Conservation (phyloP, 2,113 vertebrate genomes). For the Aptenodytes patagonicus region DNA sequence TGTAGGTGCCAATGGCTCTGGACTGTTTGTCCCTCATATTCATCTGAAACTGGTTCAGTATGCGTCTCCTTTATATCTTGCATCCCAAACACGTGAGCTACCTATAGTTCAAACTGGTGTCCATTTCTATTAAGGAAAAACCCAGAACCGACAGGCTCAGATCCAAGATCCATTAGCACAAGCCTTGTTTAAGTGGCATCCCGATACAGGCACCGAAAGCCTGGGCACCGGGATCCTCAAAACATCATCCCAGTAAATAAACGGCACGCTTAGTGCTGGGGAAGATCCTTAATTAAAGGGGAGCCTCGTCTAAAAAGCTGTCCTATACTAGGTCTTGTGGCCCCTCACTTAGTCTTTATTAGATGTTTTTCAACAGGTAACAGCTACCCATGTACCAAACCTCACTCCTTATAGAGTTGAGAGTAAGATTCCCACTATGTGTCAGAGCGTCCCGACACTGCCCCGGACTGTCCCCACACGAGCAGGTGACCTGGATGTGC, state of each 20-base stretch:
- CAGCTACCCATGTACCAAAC: not conserved
- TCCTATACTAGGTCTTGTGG: not conserved
- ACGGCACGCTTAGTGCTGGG: not conserved
- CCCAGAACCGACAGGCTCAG: not conserved
- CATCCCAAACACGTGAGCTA: not conserved
- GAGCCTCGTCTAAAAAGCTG: not conserved
- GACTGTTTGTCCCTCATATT: not conserved
- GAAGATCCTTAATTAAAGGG: not conserved
- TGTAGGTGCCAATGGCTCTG: not conserved
- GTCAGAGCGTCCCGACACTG: not conserved
- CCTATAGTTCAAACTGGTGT: fast-evolving
- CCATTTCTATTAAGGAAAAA: not conserved
- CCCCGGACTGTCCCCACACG: not conserved
- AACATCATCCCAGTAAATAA: not conserved
- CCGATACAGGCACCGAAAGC: fast-evolving
- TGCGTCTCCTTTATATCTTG: not conserved
- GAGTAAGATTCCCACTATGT: not conserved
- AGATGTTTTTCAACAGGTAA: not conserved
- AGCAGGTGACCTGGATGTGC: not conserved
- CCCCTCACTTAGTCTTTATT: not conserved
- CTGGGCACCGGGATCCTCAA: not conserved
- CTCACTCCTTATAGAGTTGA: not conserved
- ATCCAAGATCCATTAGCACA: not conserved
- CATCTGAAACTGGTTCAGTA: not conserved
- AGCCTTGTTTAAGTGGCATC: not conserved